Percentiles rank a stretch among this genome's conserved stretches.
These are phyloP conservation scores for Diadema setosum DNA, from an alignment of 35 echinoderm and acorn worm genomes.

Conservation along the genomic window DNA sequence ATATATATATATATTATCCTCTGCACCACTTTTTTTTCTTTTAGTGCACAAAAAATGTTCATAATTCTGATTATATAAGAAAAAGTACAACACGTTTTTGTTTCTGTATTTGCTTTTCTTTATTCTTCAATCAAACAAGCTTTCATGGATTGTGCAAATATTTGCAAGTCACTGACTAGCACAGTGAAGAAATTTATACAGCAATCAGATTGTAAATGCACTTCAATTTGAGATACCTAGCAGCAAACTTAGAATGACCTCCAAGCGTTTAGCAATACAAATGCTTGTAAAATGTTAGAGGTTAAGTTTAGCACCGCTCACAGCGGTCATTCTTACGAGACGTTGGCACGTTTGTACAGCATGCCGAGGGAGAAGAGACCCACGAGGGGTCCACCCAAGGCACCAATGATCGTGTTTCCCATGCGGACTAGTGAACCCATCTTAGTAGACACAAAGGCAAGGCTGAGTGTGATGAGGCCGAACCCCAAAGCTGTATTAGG, in stretches of 20 bases:
- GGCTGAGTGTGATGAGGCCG: slow-evolving; percentile 26
- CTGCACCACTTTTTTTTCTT: too few species aligned
- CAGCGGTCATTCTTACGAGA: slow-evolving; percentile 15
- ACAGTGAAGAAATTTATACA: too few species aligned
- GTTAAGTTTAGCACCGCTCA: background rate
- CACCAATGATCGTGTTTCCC: slow-evolving; percentile 59
- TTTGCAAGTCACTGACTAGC: too few species aligned
- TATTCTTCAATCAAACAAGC: too few species aligned
- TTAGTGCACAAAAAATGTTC: too few species aligned
- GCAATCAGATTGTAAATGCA: background rate
- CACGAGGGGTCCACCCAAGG: slow-evolving; percentile 68
- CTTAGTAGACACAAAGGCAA: slow-evolving; percentile 47
- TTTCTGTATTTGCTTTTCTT: too few species aligned
- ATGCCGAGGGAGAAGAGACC: slow-evolving; percentile 79
- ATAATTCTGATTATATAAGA: too few species aligned
- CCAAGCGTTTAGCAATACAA: background rate
- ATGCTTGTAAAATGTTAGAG: background rate
- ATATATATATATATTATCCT: too few species aligned
- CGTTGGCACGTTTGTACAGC: slow-evolving; percentile 71
- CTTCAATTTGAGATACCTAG: background rate
- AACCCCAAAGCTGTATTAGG: slow-evolving; percentile 39
- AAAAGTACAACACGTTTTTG: too few species aligned
- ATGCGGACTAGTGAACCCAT: slow-evolving; percentile 65
- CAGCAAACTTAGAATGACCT: background rate
- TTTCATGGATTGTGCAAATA: too few species aligned